phyloP scores from a whole-genome alignment of 2,113 vertebrate genomes.

The Nothobranchius kuhntae region DNA sequence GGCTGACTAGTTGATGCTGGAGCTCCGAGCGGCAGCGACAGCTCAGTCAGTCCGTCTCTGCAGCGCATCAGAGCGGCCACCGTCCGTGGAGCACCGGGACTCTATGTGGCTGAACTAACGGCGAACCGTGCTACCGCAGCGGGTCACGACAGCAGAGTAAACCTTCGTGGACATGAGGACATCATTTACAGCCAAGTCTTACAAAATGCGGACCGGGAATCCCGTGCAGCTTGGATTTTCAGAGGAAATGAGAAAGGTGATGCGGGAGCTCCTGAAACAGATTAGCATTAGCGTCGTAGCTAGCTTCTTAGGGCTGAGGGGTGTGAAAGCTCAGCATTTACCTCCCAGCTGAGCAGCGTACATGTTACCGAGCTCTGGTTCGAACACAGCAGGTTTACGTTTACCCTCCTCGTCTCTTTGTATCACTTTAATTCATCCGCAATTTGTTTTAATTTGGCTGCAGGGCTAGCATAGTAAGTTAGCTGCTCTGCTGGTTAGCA shows the following conservation, averaged over 20 bases:
- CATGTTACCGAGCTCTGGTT: not conserved
- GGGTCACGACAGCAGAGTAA: not conserved
- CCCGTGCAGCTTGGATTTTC: slow-evolving; percentile 46
- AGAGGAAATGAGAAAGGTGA: slow-evolving; percentile 62
- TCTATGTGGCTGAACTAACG: slow-evolving; percentile 32
- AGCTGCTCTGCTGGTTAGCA: slow-evolving; percentile 44
- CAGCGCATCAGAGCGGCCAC: slow-evolving; percentile 49
- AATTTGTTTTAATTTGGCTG: not conserved
- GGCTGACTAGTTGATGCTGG: slow-evolving; percentile 60
- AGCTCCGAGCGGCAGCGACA: slow-evolving; percentile 33
- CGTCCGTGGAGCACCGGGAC: slow-evolving; percentile 20
- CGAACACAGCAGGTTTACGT: not conserved
- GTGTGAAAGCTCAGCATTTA: not conserved
- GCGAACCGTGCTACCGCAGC: not conserved
- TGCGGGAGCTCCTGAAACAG: slow-evolving; percentile 58
- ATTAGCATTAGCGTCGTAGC: slow-evolving; percentile 47
- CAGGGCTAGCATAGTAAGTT: slow-evolving; percentile 36
- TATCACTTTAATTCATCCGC: not conserved
- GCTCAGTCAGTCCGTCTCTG: slow-evolving; percentile 52
- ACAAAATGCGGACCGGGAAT: slow-evolving; percentile 33
- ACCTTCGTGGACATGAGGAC: slow-evolving; percentile 52
- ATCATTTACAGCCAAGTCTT: slow-evolving; percentile 26
- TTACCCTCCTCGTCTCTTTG: not conserved
- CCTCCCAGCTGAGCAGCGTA: not conserved
- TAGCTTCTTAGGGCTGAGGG: slow-evolving; percentile 30